A percentile compares a stretch with the other conserved stretches of the same genome.
Conservation (phyloP, 2,113 vertebrate genomes). For the Sula dactylatra region DNA sequence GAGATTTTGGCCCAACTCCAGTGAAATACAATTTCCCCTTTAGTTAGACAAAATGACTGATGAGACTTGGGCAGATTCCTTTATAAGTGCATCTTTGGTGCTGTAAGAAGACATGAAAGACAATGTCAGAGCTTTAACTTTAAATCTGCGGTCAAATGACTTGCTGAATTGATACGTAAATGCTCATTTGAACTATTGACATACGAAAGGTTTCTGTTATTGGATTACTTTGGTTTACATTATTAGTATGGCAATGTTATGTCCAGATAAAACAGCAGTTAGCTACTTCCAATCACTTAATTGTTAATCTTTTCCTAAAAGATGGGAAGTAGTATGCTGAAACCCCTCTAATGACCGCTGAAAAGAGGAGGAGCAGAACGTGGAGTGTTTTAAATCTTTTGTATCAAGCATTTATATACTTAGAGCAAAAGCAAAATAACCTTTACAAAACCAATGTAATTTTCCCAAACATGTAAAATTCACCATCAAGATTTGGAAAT, state of each 20-base stretch:
- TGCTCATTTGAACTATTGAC: background rate
- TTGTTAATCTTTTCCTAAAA: background rate
- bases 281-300: background rate
- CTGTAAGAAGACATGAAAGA: background rate
- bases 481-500: background rate
- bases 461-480: background rate
- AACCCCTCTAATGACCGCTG: background rate
- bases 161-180: background rate
- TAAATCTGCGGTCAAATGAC: background rate
- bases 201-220: background rate
- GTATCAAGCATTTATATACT: background rate
- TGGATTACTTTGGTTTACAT: background rate
- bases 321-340: background rate
- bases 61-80: background rate
- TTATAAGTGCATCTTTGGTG: background rate
- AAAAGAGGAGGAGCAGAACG: background rate
- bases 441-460: background rate
- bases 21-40: background rate
- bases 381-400: background rate
- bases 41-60: background rate
- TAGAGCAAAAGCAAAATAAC: background rate
- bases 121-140: background rate
- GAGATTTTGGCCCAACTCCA: background rate
- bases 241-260: background rate
- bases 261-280: background rate